phyloP scores from a whole-genome alignment of 92 coral and sea anemone genomes.

The Plumapathes pennacea region DNA sequence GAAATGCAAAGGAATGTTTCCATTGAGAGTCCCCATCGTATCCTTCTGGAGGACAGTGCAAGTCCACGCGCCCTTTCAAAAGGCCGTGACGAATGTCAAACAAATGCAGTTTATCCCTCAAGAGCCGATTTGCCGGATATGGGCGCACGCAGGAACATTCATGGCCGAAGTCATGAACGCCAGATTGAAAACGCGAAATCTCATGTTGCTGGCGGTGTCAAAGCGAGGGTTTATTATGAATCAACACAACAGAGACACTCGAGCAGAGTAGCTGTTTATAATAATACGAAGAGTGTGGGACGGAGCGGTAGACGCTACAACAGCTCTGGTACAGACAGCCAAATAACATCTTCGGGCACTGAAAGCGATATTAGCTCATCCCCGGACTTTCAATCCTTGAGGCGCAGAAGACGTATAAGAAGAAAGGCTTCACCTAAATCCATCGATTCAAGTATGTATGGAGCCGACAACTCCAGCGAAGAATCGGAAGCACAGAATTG shows the following conservation, averaged over 20 bases:
- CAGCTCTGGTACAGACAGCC: conserved; percentile 30
- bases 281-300: background rate
- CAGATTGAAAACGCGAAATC: conserved; percentile 34
- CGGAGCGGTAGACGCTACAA: conserved; percentile 6
- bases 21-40: conserved; percentile 63
- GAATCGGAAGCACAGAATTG: conserved; percentile 41
- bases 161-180: conserved; percentile 28
- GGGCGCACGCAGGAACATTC: background rate
- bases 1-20: conserved; percentile 89
- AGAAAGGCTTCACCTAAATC: conserved; percentile 84
- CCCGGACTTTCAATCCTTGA: conserved; percentile 51
- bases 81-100: conserved; percentile 42
- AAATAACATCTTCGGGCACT: conserved; percentile 62
- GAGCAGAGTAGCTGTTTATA: conserved; percentile 6
- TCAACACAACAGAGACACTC: conserved; percentile 23
- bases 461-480: conserved; percentile 87
- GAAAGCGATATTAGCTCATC: conserved; percentile 76
- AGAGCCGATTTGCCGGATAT: conserved; percentile 8
- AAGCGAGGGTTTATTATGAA: conserved; percentile 26
- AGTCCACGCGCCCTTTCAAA: conserved; percentile 54
- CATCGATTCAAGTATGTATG: conserved; percentile 77
- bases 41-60: conserved; percentile 69
- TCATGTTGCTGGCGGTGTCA: conserved; percentile 28
- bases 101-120: conserved; percentile 16
- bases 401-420: conserved; percentile 78